A percentile compares a stretch with the other conserved stretches of the same genome.
phyloP scores from a whole-genome alignment of 1,140 invertebrate genomes.

The Copidosoma floridanum region DNA sequence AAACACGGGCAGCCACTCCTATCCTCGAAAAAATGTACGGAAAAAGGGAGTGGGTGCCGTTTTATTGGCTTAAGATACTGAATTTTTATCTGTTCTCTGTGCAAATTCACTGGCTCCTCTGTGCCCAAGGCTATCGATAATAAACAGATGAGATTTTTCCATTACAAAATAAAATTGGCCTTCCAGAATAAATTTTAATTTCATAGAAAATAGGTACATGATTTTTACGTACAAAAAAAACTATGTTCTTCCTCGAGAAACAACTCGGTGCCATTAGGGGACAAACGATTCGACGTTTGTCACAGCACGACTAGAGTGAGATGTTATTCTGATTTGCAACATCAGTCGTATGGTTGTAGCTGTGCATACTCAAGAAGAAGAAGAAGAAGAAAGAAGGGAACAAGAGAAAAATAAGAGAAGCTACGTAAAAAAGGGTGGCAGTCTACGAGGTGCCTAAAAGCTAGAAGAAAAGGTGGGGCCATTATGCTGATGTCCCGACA shows the following conservation, averaged over 20 bases:
- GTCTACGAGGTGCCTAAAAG: constrained; percentile 37
- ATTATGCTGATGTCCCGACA: constrained; percentile 41
- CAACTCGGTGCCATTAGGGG: not conserved
- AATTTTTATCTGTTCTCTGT: constrained; percentile 48
- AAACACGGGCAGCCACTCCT: not conserved
- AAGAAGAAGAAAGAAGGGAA: too few relatives aligned
- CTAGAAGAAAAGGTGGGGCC: constrained; percentile 37
- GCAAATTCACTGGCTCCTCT: too few relatives aligned
- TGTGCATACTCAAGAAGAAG: constrained; percentile 1
- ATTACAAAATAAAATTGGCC: too few relatives aligned
- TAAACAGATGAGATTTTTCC: too few relatives aligned
- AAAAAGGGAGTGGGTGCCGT: constrained; percentile 19
- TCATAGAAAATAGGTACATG: too few relatives aligned
- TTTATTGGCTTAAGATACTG: constrained; percentile 44
- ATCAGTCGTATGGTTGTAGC: too few relatives aligned
- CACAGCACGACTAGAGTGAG: not conserved
- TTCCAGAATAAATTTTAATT: too few relatives aligned
- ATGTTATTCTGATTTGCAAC: constrained; percentile 6
- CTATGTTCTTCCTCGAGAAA: too few relatives aligned
- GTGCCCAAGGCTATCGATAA: too few relatives aligned
- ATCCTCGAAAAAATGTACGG: constrained; percentile 4
- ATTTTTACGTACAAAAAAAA: too few relatives aligned
- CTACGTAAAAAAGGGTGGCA: not conserved
- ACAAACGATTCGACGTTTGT: constrained; percentile 16
- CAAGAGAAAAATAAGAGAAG: too few relatives aligned